Base-by-base conservation (phyloP, 2,113 vertebrate species). In the Nibea coibor region DNA sequence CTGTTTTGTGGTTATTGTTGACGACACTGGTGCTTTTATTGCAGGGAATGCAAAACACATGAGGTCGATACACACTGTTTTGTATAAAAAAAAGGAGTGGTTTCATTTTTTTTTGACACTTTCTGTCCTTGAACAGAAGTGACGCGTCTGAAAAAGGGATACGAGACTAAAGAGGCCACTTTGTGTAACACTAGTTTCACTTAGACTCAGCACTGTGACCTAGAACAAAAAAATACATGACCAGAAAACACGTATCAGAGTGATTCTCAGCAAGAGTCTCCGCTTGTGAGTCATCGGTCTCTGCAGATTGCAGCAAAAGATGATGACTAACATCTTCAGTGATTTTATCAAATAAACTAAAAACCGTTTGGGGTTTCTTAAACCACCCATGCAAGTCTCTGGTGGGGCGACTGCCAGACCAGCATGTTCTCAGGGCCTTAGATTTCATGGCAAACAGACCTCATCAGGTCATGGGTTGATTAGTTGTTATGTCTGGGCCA, bases 61-160 rank as follows among this genome's bases (percentile, higher is more conserved):
- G 4, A 3, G 22, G 24, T 24, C 48, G 63, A 50, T 59, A 4
- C 1, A 20, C 17, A 19, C 26, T 31, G 71, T 81, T 39, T 63
- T 69, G 14, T 65, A 4, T 2, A 15, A 43, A 6, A 43, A 6
- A 50, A 35, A 19, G 28, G 14, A 50, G 58, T 15, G 10, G 22
- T 26, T 62, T 26, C 58, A 75, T 10, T 72, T 57, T 19, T 57
- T 19, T 45, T 64, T 67, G 5, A 0, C 14, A 43, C 10, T 19
- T 69, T 74, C 9, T 61, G 20, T 19, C 69, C 72, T 5, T 45
- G 5, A 73, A 43, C 3, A 68, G 14, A 53, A n/a, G 12, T 43
- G 17, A 24, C 4, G 72, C 16, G 2, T 50, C 19, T 59, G 54
- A 85, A 85, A 78, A 53, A 69, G 66, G 47, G 12, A 72, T 12